Base-by-base conservation (phyloP, 2,113 vertebrate species). In the Coreoperca whiteheadi region DNA sequence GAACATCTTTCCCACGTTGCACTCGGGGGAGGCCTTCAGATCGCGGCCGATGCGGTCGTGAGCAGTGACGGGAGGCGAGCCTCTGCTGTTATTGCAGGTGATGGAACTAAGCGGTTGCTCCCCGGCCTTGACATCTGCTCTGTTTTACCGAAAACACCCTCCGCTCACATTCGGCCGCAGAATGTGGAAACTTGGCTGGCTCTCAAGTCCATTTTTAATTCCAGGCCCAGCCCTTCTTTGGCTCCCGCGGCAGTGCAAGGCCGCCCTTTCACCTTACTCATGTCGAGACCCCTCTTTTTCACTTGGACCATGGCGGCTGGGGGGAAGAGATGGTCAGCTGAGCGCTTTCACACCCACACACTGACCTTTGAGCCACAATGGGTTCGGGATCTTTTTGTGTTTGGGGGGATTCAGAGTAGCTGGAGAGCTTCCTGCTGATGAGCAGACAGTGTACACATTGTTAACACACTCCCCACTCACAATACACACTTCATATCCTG, bases 401-500 rank as follows among this genome's bases (percentile, higher is more conserved):
- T 34, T 34, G 32, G 32, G 32, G 32, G 43, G 76, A 73, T 39
- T 4, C 21, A 30, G 28, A 71, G 69, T 57, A 37, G 51, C 30
- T 71, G 69, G 39, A 81, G 51, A 53, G 63, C 21, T 71, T 84
- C 72, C 72, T 70, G 34, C 46, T 71, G 75, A 77, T 78, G 76
- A 71, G 34, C 50, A 65, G 83, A 66, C 72, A 79, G 41, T 39
- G 51, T 32, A 39, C 77, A 76, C 78, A 86, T 88, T 88, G 75
- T 84, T 89, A 84, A 77, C 89, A 79, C 65, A 88, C 53, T 34
- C 76, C 56, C 9, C 68, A 15, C 41, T 73, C 63, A 74, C 23
- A 61, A 48, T 25, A 6, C 69, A 60, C 60, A 56, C 77, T 67
- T 93, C 57, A 87, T 91, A 92, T 95, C 91, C 92, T 92, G 88